Evolutionary conservation across 1,140 invertebrate species (phyloP), one percentile per base, ranked within the genome.

Genomic region (Notospermus geniculatus): DNA sequence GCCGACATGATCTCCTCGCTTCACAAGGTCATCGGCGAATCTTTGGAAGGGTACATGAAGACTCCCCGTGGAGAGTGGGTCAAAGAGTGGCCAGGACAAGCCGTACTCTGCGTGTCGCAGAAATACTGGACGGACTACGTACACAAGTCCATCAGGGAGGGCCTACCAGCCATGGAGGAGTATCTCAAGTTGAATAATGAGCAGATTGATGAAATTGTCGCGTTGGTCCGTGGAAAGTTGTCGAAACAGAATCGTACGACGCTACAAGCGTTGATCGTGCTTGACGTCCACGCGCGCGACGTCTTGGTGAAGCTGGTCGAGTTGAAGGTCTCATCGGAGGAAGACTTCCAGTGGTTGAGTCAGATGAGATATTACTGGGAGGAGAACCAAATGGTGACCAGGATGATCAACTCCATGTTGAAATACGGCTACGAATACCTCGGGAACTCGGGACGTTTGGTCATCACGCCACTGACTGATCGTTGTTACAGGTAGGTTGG

Each of bases 311-410:
- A 87, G 39, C 80, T 97, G 7, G 87, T 89, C 17, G 82, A 87
- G 0, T 84, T 87, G 29, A 84, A 87, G 50, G 88, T 95, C 2
- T 82, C 76, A 4, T 84, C 83, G 36, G 85, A 89, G 46, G 87
- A 89, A 65, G 93, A 97, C 72, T 97, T 97, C 75, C 87, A 90
- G 57, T 98, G 95, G 95, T 81, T 96, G 2, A 91, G 89, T 74
- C 93, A 97, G 74, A 79, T 98, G 19, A 84, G 95, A 57, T 98
- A 98, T 76, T 98, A 98, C 76, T 97, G 93, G 92, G 89, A 91
- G 82, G 87, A 92, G 29, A 85, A 89, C 27, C 77, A 88, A 62
- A 82, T 95, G 69, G 83, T 88, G 19, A 92, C 92, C 0, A 85
- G 89, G 59, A 97, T 97, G 92, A 95, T 97, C 68, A 95, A 96